Base-by-base conservation (phyloP, 2,888 invertebrate species). In the Mycalesis mineus region DNA sequence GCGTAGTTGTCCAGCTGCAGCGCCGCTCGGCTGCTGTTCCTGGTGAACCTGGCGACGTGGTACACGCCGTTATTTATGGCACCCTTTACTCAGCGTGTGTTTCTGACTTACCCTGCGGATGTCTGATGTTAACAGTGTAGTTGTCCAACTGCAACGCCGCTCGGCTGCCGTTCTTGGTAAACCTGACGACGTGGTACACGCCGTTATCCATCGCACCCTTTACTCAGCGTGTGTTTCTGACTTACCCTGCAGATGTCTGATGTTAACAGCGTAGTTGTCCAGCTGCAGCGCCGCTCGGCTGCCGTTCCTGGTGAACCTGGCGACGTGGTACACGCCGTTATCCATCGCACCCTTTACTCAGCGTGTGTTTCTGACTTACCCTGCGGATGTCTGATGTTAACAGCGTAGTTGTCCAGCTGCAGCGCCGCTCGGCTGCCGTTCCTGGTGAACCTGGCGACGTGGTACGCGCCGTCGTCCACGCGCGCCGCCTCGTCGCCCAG, bases 131-230 rank as follows among this genome's bases (percentile, higher is more conserved):
- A 29, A 29, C 29, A 29, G 29, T 7, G 29, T 29, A 29, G 29
- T 7, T 96, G 73, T 98, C 98, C 11, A 98, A 90, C 84, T 98
- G 97, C 42, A 98, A 86, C 0, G 97, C 95, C 0, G 98, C 95
- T 72, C 97, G 96, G 53, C 97, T 95, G 7, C 97, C 98, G 56
- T 93, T 94, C 65, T 98, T 91, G 3, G 94, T 95, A 80, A 98
- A 98, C 67, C 96, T 90, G 1, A 98, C 94, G 40, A 98, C 96
- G 86, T 98, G 98, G 83, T 98, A 98, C 40, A 94, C 93, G 66
- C 97, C 97, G 74, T 98, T 98, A 74, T 98, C 97, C 6, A 98
- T n/a, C n/a, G n/a, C n/a, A n/a, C n/a, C n/a, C n/a, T n/a, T n/a
- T n/a, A n/a, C n/a, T n/a, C n/a, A n/a, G n/a, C 7, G 29, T 29